Evolutionary conservation across 2,797 vertebrate genomes (phyloP).

Genomic region (Coregonus ussuriensis): DNA sequence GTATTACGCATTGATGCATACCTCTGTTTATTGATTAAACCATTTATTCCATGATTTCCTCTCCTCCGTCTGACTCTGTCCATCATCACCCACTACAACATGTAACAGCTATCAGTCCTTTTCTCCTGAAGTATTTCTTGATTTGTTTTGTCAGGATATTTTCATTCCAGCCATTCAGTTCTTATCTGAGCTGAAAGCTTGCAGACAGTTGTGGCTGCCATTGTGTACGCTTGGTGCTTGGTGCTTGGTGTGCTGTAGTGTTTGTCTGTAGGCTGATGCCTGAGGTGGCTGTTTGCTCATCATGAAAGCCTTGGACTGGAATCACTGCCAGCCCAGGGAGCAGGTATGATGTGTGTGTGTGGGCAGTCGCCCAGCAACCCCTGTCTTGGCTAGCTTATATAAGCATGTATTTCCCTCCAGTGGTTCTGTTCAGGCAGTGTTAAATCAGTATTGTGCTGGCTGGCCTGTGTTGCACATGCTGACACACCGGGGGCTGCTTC

Average conservation of each 20-base stretch:
- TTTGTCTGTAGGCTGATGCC: conserved; percentile 27
- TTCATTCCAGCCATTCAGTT: not conserved
- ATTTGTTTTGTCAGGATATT: not conserved
- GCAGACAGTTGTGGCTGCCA: conserved; percentile 28
- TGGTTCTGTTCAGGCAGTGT: conserved; percentile 4
- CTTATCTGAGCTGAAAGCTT: conserved; percentile 6
- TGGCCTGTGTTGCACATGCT: not conserved
- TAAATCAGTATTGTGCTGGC: not conserved
- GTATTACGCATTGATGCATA: too few relatives aligned
- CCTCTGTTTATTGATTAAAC: too few relatives aligned
- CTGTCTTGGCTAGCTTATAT: conserved; percentile 43
- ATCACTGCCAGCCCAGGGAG: conserved; percentile 9
- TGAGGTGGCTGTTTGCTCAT: conserved; percentile 27
- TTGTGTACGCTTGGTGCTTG: conserved; percentile 35
- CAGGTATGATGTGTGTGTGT: conserved; percentile 40
- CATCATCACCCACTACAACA: too few relatives aligned
- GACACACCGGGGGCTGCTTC: not conserved
- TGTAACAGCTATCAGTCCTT: not conserved
- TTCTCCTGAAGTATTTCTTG: not conserved
- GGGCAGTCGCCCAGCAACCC: conserved; percentile 45
- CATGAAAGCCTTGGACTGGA: conserved; percentile 10
- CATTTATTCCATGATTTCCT: too few relatives aligned
- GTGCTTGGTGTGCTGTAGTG: not conserved
- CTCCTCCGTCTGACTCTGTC: too few relatives aligned
- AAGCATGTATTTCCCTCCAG: conserved; percentile 15